A percentile compares a stretch with the other conserved stretches of the same genome.
Conservation (phyloP, 2,888 invertebrate genomes). For the Conops quadrifasciatus region DNA sequence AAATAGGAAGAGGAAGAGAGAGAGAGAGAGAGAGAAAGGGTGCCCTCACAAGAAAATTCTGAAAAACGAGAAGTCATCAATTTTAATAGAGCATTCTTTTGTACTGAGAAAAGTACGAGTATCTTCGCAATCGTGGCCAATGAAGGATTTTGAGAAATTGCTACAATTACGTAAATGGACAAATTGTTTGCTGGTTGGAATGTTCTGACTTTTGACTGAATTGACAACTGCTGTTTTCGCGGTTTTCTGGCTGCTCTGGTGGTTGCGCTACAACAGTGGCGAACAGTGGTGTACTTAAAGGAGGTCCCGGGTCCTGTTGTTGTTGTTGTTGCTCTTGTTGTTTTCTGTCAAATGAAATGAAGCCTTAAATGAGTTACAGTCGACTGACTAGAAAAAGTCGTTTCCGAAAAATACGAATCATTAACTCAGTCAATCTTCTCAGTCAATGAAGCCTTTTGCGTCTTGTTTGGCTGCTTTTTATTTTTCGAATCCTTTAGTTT, state of each 20-base stretch:
- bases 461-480: too few relatives aligned
- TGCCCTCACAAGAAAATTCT: too few relatives aligned
- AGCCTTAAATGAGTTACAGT: conserved; percentile 58
- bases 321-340: conserved; percentile 8
- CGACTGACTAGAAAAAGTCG: conserved; percentile 6
- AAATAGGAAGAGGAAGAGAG: too few relatives aligned
- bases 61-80: too few relatives aligned
- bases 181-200: conserved; percentile 55
- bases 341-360: conserved; percentile 51
- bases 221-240: too few relatives aligned
- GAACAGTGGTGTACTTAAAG: too few relatives aligned
- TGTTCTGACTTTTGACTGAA: conserved; percentile 10
- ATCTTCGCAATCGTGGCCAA: neutral
- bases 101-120: too few relatives aligned
- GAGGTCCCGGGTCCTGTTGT: too few relatives aligned
- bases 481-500: too few relatives aligned
- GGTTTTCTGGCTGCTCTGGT: neutral
- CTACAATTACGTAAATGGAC: conserved; percentile 58
- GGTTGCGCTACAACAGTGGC: neutral
- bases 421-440: conserved; percentile 15
- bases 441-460: too few relatives aligned
- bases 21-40: too few relatives aligned
- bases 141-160: conserved; percentile 49
- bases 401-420: conserved; percentile 13
- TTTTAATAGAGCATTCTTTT: too few relatives aligned